Base-by-base conservation (phyloP, 2,797 vertebrate species). In the Serranus cabrilla region DNA sequence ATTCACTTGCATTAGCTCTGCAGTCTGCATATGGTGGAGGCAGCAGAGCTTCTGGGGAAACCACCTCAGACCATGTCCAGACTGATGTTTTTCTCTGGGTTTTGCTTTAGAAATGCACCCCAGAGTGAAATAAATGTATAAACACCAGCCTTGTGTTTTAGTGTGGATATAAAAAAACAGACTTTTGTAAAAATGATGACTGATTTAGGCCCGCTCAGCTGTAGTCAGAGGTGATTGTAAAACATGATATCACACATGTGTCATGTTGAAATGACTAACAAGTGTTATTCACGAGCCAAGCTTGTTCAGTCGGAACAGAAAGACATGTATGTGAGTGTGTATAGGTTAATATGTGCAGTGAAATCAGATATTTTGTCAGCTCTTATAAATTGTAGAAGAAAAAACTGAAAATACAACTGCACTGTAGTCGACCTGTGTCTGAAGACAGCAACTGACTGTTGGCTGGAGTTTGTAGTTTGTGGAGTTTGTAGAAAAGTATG, bases 1-100 rank as follows among this genome's bases (percentile, higher is more conserved):
- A 20, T 70, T 50, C 7, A 46, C 69, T 27, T 34, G 59, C 16
- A 55, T 42, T 67, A 8, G 18, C 12, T 49, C 76, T 17, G 47
- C 55, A 51, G n/a, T 31, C 20, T 27, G 49, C 20, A 51, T 23
- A 2, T 7, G 34, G 49, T 0, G 21, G 57, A 34, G 50, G 43
- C 31, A 6, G 46, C 21, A 46, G 18, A 55, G 40, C 34, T 4
- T 71, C 37, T 37, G 6, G 1, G 9, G 39, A 56, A 40, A 42
- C 25, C 12, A 23, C 13, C 21, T 34, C 45, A 14, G 10, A 25
- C 6, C 9, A 12, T 3, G 34, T 25, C 57, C 37, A 4, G 8
- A 23, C 4, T 45, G 7, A 43, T 40, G 11, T 2, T 43, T 16
- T 43, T 17, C 42, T 43, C 12, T 5, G 4, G 11, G 39, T 40